phyloP scores from a whole-genome alignment of 2,797 vertebrate genomes.

The Orestias chungarensis region DNA sequence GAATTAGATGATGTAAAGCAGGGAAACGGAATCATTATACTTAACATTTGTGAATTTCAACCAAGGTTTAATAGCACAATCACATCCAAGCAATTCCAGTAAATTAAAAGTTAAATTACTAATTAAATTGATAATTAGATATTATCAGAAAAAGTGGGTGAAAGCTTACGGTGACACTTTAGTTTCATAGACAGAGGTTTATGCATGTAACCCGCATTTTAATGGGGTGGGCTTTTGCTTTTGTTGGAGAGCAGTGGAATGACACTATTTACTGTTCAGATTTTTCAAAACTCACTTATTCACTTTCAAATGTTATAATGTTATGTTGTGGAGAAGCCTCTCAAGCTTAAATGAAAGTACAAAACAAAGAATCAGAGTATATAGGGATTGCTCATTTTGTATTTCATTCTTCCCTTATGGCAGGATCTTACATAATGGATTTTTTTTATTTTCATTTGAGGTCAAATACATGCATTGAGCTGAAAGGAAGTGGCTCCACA shows the following conservation, averaged over 20 bases:
- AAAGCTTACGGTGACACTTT: neutral
- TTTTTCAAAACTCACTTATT: neutral
- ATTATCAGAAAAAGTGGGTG: no score
- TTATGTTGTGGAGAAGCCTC: constrained; percentile 24
- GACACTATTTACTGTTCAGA: neutral
- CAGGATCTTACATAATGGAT: constrained; percentile 56
- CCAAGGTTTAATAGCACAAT: no score
- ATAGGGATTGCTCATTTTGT: constrained; percentile 20
- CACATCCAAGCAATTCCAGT: no score
- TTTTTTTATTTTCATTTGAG: constrained; percentile 52
- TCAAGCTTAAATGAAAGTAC: constrained; percentile 12
- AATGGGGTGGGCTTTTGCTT: neutral
- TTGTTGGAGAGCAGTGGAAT: neutral
- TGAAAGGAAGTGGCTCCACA: constrained; percentile 36
- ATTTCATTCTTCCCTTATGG: constrained; percentile 52
- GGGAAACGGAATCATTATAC: no score
- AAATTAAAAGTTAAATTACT: no score
- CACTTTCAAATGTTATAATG: constrained; percentile 29
- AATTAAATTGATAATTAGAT: no score
- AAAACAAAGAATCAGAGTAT: neutral
- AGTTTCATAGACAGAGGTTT: neutral
- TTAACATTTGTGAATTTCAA: no score
- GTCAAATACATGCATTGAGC: constrained; percentile 57
- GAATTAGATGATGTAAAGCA: no score
- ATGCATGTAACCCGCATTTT: neutral